Conservation (phyloP, 1,140 invertebrate species). For the Drosophila varians region DNA sequence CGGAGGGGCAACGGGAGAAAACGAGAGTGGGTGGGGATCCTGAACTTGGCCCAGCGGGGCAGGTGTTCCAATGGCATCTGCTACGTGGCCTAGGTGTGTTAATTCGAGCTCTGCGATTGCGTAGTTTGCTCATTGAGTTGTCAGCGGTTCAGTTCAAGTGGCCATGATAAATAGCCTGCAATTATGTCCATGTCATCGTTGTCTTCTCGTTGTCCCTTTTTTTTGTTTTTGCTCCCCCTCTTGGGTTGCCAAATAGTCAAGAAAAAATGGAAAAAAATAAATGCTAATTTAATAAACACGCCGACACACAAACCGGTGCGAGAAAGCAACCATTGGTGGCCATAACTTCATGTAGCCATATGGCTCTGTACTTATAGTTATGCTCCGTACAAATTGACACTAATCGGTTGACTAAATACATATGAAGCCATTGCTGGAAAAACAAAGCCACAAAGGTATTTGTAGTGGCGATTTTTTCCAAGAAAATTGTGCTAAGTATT, state of each 20-base stretch:
- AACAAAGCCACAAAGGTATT: conserved; percentile 18
- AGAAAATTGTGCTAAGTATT: conserved; percentile 34
- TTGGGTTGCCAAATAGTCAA: conserved; percentile 35
- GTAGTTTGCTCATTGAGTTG: conserved; percentile 78
- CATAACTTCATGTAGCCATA: conserved; percentile 30
- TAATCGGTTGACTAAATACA: conserved; percentile 47
- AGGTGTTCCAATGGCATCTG: conserved; percentile 64
- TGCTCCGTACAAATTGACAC: conserved; percentile 65
- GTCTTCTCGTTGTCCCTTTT: conserved; percentile 17
- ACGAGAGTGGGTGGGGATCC: conserved; percentile 17
- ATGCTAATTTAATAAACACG: conserved; percentile 80
- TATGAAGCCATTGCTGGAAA: neutral
- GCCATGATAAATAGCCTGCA: conserved; percentile 76
- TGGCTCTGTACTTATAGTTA: conserved; percentile 41
- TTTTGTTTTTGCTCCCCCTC: conserved; percentile 1
- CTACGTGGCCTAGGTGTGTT: conserved; percentile 78
- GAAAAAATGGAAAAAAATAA: conserved; percentile 31
- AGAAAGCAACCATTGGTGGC: conserved; percentile 54
- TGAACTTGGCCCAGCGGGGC: conserved; percentile 74
- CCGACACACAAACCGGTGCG: conserved; percentile 55
- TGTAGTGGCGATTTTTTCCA: conserved; percentile 11
- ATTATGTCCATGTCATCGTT: conserved; percentile 73
- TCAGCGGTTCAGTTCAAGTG: conserved; percentile 64
- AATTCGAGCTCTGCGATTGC: conserved; percentile 63
- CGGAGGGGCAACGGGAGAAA: neutral